Evolutionary conservation across 2,888 invertebrate species (phyloP), one percentile per base, ranked within the genome.

Genomic region (Eupithecia inturbata): DNA sequence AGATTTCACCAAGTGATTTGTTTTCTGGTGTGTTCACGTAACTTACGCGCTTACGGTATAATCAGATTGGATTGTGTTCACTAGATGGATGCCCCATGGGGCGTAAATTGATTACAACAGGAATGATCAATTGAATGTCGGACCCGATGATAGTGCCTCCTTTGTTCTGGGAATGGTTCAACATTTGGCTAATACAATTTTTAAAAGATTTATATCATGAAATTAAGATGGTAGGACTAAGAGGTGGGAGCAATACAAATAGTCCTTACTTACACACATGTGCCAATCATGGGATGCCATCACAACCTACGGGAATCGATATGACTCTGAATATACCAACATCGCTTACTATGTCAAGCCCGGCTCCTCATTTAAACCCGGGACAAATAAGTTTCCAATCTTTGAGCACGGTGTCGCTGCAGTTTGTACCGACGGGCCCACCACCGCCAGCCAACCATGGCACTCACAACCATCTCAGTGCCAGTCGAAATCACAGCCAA

Each of bases 151-250:
- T 91, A 76, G 88, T 90, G 84, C 89, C 91, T 80, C 91, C 92
- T 82, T 84, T 90, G 80, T 93, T 93, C 86, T 93, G 92, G 93
- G 92, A 93, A 91, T 93, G 92, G 92, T 93, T 94, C 86, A 92
- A 93, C 80, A 86, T 92, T 90, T 93, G 93, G 92, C 89, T 93
- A 57, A 86, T 86, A 82, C 89, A 93, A 88, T 91, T 93, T 89
- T 82, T 93, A 80, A 93, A 93, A 88, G 89, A 90, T 88, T 88
- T 92, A 82, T 93, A 91, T 91, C 89, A 93, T 94, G 93, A 93
- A 89, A 89, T 92, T 88, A 93, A 92, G 88, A 94, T 94, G 94
- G 92, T 93, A 81, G 91, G 90, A 79, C 79, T 93, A 85, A 92
- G 93, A 90, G 91, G 92, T 83, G 88, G 88, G 79, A 90, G 88